These are phyloP conservation scores for Pterocles orientalis DNA, from an alignment of 2,113 vertebrate genomes.

Conservation along the genomic window DNA sequence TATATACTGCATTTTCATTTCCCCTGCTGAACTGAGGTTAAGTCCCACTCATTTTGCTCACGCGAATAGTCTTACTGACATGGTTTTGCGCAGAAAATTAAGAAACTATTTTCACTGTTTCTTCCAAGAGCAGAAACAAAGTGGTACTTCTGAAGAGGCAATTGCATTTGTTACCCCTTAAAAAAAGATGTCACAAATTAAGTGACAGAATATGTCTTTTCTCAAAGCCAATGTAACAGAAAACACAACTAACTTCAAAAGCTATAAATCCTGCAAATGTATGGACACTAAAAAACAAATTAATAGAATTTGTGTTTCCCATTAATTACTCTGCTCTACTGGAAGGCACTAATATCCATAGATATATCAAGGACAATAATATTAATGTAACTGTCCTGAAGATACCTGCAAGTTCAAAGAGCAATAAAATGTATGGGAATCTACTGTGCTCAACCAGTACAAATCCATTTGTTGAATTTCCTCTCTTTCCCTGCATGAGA, in stretches of 20 bases:
- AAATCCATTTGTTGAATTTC: background rate
- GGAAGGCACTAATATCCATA: background rate
- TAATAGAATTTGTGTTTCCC: background rate
- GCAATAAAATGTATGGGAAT: background rate
- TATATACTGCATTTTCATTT: slow-evolving; percentile 56
- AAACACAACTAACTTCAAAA: background rate
- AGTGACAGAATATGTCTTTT: background rate
- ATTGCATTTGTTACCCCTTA: background rate
- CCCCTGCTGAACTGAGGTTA: slow-evolving; percentile 22
- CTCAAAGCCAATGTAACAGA: background rate
- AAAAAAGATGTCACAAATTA: background rate
- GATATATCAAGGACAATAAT: background rate
- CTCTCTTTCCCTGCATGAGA: background rate
- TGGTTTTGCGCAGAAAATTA: background rate
- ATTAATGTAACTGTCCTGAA: background rate
- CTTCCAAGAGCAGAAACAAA: slow-evolving; percentile 31
- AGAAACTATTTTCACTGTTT: slow-evolving; percentile 32
- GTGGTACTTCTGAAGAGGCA: background rate
- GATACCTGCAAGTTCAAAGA: background rate
- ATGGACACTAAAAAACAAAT: background rate
- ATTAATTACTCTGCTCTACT: background rate
- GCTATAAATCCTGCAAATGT: background rate
- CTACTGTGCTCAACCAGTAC: background rate
- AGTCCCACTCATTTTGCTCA: background rate
- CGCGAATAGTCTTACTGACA: background rate